These are phyloP conservation scores for Malthinus seriepunctatus DNA, from an alignment of 2,888 invertebrate species.

Conservation along the genomic window DNA sequence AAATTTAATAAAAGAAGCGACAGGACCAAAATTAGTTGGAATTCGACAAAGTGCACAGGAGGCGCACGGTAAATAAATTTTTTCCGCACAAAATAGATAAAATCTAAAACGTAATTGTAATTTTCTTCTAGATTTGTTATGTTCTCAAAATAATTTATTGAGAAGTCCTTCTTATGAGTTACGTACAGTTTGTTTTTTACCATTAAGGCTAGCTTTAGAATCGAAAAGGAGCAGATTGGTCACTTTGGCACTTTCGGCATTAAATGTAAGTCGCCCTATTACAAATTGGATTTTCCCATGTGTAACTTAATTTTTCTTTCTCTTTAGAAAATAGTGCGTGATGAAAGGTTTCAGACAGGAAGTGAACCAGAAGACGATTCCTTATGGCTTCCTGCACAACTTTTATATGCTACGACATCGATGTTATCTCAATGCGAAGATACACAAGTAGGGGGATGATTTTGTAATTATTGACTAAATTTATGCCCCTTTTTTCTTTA, in stretches of 20 bases:
- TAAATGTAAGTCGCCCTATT: slow-evolving; percentile 72
- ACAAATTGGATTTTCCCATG: too few species aligned
- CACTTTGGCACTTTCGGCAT: slow-evolving; percentile 80
- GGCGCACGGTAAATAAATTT: slow-evolving; percentile 72
- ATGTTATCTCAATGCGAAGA: slow-evolving; percentile 83
- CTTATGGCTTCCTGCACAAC: slow-evolving; percentile 89
- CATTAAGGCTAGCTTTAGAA: slow-evolving; percentile 86
- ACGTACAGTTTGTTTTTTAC: slow-evolving; percentile 80
- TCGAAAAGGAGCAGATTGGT: slow-evolving; percentile 85
- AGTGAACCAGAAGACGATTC: slow-evolving; percentile 92
- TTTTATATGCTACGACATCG: slow-evolving; percentile 82
- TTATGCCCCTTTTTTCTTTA: slow-evolving; percentile 4
- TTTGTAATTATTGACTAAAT: background rate
- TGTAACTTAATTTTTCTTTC: background rate
- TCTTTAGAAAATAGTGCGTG: slow-evolving; percentile 82
- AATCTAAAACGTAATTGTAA: background rate
- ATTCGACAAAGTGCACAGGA: slow-evolving; percentile 84
- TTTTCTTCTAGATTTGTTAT: slow-evolving; percentile 69
- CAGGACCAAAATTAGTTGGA: slow-evolving; percentile 73
- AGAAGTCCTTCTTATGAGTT: slow-evolving; percentile 83
- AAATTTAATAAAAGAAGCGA: slow-evolving; percentile 83
- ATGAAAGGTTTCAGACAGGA: slow-evolving; percentile 89
- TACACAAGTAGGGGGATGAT: slow-evolving; percentile 68
- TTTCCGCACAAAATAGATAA: background rate
- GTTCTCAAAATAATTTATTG: slow-evolving; percentile 73